These are phyloP conservation scores for Taxidea taxus DNA, from an alignment of 2,113 vertebrate species.

Conservation along the genomic window DNA sequence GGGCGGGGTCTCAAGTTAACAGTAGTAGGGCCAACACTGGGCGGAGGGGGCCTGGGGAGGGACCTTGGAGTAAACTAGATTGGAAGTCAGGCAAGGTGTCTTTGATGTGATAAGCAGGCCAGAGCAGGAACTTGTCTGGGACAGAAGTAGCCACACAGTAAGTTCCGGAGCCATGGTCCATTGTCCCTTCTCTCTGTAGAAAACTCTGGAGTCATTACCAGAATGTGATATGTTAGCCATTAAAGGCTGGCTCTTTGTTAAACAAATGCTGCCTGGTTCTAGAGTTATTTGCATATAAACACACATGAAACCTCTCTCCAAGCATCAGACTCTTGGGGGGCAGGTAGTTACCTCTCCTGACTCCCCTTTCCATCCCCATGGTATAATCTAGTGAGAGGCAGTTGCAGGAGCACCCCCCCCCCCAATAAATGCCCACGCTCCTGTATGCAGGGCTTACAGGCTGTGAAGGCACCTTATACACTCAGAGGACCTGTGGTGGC, in stretches of 20 bases:
- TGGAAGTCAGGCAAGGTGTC: conserved; percentile 67
- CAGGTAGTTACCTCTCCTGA: neutral
- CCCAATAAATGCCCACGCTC: neutral
- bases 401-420: neutral
- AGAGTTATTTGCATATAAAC: neutral
- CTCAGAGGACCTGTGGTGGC: neutral
- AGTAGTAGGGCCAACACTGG: conserved; percentile 7
- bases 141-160: conserved; percentile 12
- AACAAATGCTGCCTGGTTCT: conserved; percentile 30
- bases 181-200: neutral
- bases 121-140: conserved; percentile 32
- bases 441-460: neutral
- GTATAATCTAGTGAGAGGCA: neutral
- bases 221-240: neutral
- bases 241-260: neutral
- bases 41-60: conserved; percentile 10
- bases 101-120: conserved; percentile 64
- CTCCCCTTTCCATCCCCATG: neutral
- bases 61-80: conserved; percentile 48
- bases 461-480: neutral
- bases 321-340: neutral
- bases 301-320: neutral
- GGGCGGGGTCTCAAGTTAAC: conserved; percentile 30
- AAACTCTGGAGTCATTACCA: neutral
- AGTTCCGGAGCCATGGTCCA: neutral